phyloP scores from a whole-genome alignment of 2,888 invertebrate genomes.

The Abscondita cerata region DNA sequence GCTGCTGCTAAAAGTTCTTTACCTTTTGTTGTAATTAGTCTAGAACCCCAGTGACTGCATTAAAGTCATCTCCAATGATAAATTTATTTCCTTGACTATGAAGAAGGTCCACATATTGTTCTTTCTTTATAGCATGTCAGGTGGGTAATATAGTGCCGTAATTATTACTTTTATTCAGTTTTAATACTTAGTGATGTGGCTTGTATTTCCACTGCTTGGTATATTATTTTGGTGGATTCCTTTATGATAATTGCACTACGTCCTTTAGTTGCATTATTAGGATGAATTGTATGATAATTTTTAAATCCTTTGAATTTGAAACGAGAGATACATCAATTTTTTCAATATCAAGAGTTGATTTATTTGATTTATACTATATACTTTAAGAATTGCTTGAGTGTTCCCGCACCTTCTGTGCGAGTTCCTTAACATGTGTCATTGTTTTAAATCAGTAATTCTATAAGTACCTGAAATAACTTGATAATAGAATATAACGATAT shows the following conservation, averaged over 20 bases:
- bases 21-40: constrained; percentile 17
- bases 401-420: no score
- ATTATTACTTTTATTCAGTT: constrained; percentile 20
- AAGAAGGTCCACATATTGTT: constrained; percentile 26
- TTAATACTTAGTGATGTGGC: constrained; percentile 23
- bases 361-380: no score
- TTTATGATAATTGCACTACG: constrained; percentile 37
- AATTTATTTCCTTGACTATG: constrained; percentile 15
- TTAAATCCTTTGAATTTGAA: constrained; percentile 36
- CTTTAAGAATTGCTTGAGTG: no score
- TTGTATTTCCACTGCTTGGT: constrained; percentile 27
- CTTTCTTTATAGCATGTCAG: constrained; percentile 30
- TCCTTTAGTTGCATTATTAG: constrained; percentile 35
- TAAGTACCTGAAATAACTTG: no score
- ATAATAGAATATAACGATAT: no score
- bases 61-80: constrained; percentile 14
- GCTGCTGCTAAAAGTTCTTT: constrained; percentile 19
- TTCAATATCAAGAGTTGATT: no score
- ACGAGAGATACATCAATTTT: constrained; percentile 36
- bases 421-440: no score
- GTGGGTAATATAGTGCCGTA: constrained; percentile 27
- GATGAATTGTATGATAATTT: constrained; percentile 36
- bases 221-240: constrained; percentile 28
- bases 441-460: no score
- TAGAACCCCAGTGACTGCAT: constrained; percentile 16